Evolutionary conservation across 1,140 invertebrate species (phyloP).

Genomic region (Drusus annulatus): DNA sequence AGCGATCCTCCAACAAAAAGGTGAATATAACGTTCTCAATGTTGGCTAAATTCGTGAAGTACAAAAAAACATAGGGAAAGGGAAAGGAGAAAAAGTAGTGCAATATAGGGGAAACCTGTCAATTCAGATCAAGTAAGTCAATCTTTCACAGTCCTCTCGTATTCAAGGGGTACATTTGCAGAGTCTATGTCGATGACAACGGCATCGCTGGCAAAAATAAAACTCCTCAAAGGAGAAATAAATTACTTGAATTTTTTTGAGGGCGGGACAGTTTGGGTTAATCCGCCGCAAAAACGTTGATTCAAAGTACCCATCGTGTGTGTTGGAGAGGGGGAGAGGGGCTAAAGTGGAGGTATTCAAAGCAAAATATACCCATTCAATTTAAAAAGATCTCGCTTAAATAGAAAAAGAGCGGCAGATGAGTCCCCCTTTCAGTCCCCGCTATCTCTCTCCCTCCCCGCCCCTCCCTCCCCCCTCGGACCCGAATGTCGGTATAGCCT

Average conservation of each 20-base stretch:
- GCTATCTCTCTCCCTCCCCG: too few species aligned
- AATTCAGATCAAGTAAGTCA: too few species aligned
- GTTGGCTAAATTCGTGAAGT: too few species aligned
- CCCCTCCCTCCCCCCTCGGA: neutral
- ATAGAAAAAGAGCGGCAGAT: conserved; percentile 24
- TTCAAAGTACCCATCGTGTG: neutral
- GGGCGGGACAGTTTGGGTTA: neutral
- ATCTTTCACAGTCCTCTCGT: too few species aligned
- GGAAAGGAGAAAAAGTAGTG: too few species aligned
- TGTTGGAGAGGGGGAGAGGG: too few species aligned
- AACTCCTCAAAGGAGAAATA: conserved; percentile 3
- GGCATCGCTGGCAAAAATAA: neutral
- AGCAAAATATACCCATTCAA: conserved; percentile 26
- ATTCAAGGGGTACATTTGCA: too few species aligned
- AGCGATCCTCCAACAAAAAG: too few species aligned
- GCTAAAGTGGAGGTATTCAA: neutral
- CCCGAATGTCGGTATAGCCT: conserved; percentile 7
- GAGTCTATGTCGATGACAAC: too few species aligned
- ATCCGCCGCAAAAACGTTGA: conserved; percentile 10
- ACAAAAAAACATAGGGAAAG: too few species aligned
- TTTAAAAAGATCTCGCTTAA: conserved; percentile 32
- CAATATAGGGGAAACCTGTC: too few species aligned
- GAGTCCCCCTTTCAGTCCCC: conserved; percentile 8
- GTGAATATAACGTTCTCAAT: too few species aligned
- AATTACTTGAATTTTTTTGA: neutral